A percentile compares a stretch with the other conserved stretches of the same genome.
phyloP scores from a whole-genome alignment of 2,888 invertebrate genomes.

The Drosophila aldrichi region DNA sequence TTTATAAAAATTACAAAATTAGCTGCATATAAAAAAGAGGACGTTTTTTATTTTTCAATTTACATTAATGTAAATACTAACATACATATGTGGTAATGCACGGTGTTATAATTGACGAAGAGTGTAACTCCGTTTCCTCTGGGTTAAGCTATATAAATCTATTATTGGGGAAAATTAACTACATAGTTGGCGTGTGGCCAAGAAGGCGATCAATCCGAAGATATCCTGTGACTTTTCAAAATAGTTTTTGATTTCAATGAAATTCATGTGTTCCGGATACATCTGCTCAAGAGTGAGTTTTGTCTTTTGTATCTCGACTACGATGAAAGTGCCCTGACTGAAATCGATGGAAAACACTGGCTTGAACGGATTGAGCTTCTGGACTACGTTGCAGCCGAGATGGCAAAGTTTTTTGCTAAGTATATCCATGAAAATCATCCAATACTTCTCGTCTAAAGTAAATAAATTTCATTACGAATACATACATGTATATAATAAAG shows the following conservation, averaged over 20 bases:
- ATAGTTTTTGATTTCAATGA: conserved; percentile 27
- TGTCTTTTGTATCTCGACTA: background rate
- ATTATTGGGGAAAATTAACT: no score
- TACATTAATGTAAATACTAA: background rate
- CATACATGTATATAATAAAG: background rate
- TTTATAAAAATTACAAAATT: conserved; percentile 58
- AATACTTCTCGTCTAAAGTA: background rate
- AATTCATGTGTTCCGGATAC: conserved; percentile 31
- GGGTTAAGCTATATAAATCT: no score
- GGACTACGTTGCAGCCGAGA: conserved; percentile 16
- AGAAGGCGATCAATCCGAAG: conserved; percentile 28
- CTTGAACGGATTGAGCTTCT: background rate
- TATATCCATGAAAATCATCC: background rate
- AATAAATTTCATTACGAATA: background rate
- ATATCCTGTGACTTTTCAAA: conserved; percentile 46
- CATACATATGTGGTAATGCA: background rate
- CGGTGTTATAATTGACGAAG: no score
- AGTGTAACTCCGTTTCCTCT: no score
- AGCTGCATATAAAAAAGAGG: conserved; percentile 34
- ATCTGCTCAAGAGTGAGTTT: conserved; percentile 32
- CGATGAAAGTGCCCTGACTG: conserved; percentile 2
- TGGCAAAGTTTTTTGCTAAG: conserved; percentile 2
- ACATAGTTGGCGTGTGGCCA: no score
- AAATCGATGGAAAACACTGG: conserved; percentile 26
- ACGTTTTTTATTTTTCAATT: background rate